A percentile compares a stretch with the other conserved stretches of the same genome.
phyloP scores from a whole-genome alignment of 2,797 vertebrate genomes.

The Alca torda region DNA sequence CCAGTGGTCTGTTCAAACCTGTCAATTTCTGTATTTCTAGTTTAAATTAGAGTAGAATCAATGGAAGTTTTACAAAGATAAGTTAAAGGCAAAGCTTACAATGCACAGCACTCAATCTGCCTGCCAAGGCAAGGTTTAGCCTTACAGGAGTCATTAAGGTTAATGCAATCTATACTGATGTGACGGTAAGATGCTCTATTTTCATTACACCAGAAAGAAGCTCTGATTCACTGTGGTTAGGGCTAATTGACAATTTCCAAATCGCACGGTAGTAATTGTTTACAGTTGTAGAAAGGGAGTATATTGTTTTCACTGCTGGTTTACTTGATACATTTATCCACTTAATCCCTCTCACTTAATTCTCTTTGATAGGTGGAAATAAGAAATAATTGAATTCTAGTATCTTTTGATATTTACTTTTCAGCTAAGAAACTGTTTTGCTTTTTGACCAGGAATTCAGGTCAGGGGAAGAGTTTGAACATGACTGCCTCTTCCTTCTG shows the following conservation, averaged over 20 bases:
- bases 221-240: conserved; percentile 39
- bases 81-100: conserved; percentile 31
- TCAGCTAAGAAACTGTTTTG: not conserved
- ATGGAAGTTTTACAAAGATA: conserved; percentile 47
- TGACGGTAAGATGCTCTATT: conserved; percentile 7
- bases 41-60: conserved; percentile 49
- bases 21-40: conserved; percentile 39
- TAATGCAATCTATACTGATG: conserved; percentile 49
- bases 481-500: not conserved
- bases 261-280: conserved; percentile 39
- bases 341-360: conserved; percentile 51
- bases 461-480: not conserved
- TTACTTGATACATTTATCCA: conserved; percentile 37
- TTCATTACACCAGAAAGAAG: conserved; percentile 47
- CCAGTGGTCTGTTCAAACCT: conserved; percentile 35
- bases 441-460: not conserved
- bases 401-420: conserved; percentile 33
- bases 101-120: not conserved
- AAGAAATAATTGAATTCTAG: conserved; percentile 45
- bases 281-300: conserved; percentile 39
- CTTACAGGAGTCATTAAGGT: conserved; percentile 60
- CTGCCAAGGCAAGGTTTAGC: conserved; percentile 25
- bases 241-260: conserved; percentile 61
- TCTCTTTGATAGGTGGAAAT: conserved; percentile 21
- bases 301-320: conserved; percentile 37